A percentile compares a stretch with the other conserved stretches of the same genome.
phyloP scores from a whole-genome alignment of 2,797 vertebrate genomes.

The Sorex maritimensis region DNA sequence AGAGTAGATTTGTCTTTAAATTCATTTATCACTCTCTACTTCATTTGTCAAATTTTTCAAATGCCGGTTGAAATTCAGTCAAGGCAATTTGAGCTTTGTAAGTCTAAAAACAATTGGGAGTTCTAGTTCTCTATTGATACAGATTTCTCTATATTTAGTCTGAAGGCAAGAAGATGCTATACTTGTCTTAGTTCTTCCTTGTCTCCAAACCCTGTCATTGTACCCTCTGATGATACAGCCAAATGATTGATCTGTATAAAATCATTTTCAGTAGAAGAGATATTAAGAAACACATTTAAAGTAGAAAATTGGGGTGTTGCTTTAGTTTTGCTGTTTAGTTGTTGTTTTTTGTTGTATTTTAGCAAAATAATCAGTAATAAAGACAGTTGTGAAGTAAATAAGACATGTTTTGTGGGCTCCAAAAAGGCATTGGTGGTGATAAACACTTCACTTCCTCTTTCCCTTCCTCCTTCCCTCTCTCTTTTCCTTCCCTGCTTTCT shows the following conservation, averaged over 20 bases:
- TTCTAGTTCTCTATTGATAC: neutral
- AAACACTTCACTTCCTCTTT: neutral
- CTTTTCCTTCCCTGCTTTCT: no score
- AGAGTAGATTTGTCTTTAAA: conserved; percentile 38
- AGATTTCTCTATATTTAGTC: neutral
- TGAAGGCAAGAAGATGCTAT: neutral
- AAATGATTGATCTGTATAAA: neutral
- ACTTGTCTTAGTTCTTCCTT: neutral
- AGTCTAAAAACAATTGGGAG: neutral
- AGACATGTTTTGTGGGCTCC: neutral
- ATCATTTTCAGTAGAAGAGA: neutral
- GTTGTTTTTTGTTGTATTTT: conserved; percentile 32
- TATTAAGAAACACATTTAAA: conserved; percentile 27
- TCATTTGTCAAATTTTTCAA: neutral
- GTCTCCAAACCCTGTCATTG: fast-evolving
- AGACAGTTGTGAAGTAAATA: neutral
- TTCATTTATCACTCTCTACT: neutral
- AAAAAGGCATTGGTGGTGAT: neutral
- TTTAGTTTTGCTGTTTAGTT: neutral
- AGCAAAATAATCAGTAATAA: conserved; percentile 10
- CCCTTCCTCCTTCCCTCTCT: no score
- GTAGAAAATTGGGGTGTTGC: neutral
- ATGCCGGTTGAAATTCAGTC: neutral
- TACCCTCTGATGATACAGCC: neutral
- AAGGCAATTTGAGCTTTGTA: neutral